phyloP scores from a whole-genome alignment of 1,140 invertebrate genomes.

The Diprion similis region DNA sequence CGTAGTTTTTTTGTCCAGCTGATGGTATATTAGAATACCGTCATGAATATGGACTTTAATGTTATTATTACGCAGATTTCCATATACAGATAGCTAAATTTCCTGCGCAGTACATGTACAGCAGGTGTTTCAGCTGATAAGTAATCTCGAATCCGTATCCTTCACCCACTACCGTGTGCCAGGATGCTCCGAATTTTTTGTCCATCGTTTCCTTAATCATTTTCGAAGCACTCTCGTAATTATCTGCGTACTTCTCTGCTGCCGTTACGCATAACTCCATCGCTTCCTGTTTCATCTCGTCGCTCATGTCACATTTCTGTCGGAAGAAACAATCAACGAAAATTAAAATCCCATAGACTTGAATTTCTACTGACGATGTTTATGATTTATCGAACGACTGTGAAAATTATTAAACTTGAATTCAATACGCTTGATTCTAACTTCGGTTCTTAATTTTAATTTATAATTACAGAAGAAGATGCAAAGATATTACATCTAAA shows the following conservation, averaged over 20 bases:
- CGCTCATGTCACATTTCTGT: conserved; percentile 89
- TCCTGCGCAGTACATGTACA: conserved; percentile 95
- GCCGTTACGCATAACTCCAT: conserved; percentile 92
- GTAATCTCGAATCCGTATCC: conserved; percentile 94
- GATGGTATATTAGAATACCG: too few relatives aligned
- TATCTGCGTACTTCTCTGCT: conserved; percentile 88
- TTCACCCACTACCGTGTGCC: conserved; percentile 95
- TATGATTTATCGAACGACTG: too few relatives aligned
- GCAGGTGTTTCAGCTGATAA: conserved; percentile 90
- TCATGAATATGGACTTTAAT: too few relatives aligned
- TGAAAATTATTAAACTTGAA: too few relatives aligned
- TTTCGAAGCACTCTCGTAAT: conserved; percentile 76
- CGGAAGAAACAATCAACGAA: not conserved
- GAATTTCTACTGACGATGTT: too few relatives aligned
- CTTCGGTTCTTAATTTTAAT: too few relatives aligned
- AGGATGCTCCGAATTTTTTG: conserved; percentile 93
- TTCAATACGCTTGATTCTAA: too few relatives aligned
- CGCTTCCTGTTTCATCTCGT: conserved; percentile 90
- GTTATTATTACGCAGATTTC: conserved; percentile 67
- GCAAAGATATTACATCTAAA: too few relatives aligned
- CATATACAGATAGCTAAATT: conserved; percentile 91
- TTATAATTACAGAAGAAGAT: too few relatives aligned
- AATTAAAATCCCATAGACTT: not conserved
- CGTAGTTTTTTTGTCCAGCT: too few relatives aligned
- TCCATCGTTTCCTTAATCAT: conserved; percentile 97